Base-by-base conservation (phyloP, 2,797 vertebrate species). In the Neopelma chrysocephalum region DNA sequence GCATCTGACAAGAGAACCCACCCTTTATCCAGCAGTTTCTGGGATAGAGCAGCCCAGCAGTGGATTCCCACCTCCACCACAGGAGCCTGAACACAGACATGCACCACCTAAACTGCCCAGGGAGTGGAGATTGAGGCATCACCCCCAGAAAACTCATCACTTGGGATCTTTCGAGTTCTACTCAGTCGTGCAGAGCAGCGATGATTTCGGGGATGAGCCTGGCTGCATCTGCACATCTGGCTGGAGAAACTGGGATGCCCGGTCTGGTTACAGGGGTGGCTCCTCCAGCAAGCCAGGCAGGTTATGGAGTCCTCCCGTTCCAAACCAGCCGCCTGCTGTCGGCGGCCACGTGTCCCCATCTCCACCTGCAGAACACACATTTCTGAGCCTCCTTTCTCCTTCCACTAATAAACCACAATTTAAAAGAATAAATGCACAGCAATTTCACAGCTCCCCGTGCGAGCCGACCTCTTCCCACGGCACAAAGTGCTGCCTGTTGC, bases 401-500 rank as follows among this genome's bases (percentile, higher is more conserved):
- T 62, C 34, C 50, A 15, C 38, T 75, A 40, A 11, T 0, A 42
- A 79, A 12, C 54, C 2, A 32, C 23, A 50, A 51, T 78, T 93
- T 25, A 15, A 34, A 68, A 53, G n/a, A 32, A 75, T 60, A 82
- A 68, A 43, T 5, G 38, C 16, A 0, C 62, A 27, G 81, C 75
- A 29, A 75, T 93, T 92, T 71, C 62, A 64, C 2, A 0, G 45
- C 83, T 79, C 51, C 81, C 51, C 1, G 50, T 4, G 65, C 73
- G 45, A 56, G 64, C 32, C 2, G 2, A 42, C 25, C 40, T 79
- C 61, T 90, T 78, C 50, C 86, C 10, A 4, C 27, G 34, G 62
- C 83, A 92, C 81, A 32, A 78, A 85, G 53, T 57, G 61, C 65
- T 29, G 6, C 20, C 65, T 56, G 96, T 96, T 96, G 95, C 96